Base-by-base conservation (phyloP, 2,888 invertebrate species). In the Lasioglossum figueresi region DNA sequence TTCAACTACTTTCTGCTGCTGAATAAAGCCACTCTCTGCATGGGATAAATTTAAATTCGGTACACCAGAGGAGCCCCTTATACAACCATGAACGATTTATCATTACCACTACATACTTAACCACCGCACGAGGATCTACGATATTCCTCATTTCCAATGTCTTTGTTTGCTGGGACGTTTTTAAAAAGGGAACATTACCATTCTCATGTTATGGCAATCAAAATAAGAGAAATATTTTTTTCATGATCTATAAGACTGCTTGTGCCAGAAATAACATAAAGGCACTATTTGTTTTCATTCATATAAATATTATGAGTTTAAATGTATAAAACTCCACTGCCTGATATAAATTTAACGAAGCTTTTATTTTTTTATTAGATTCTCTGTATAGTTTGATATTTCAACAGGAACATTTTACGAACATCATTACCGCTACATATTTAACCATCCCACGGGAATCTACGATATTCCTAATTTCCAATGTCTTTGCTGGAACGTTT, bases 1-100 rank as follows among this genome's bases (percentile, higher is more conserved):
- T 10, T 70, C 31, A 16, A 52, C 43, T 43, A 52, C 43, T 56
- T 63, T 74, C n/a, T 79, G 27, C n/a, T 16, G 10, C 68, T 16
- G 48, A 52, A n/a, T n/a, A 43, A 66, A 66, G 34, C 63, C 14
- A 31, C 79, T 73, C 70, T 71, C 59, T 14, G 45, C n/a, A n/a
- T 23, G 6, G 59, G 40, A 59, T 83, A 74, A 79, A 75, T 83
- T 83, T 80, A 56, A 56, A 56, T 56, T 56, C 37, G 34, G 10
- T 31, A 37, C 68, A 37, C 16, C 31, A 31, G 31, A 16, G 63
- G 63, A 14, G 10, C 8, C 19, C 19, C 66, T 66, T 34, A 34
- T 34, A 23, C 34, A 8, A 10, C 66, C 66, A 34, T 34, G 34
- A 66, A 66, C 66, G 66, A 66, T 66, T 66, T 34, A 31, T 66